Percentiles rank a stretch among this genome's conserved stretches.
phyloP scores from a whole-genome alignment of 2,113 vertebrate species.

The human region DNA sequence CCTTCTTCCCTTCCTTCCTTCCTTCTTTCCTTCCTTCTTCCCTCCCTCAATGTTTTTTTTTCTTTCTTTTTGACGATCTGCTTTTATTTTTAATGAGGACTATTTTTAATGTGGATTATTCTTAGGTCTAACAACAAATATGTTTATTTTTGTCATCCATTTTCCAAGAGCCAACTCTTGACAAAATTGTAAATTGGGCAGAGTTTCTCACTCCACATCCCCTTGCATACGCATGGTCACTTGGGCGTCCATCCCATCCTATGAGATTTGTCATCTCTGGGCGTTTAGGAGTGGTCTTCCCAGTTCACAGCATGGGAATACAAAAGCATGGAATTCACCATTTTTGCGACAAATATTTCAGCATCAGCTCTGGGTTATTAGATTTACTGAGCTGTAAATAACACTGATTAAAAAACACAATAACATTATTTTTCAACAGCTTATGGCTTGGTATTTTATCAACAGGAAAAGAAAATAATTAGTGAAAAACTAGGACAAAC shows the following conservation, averaged over 20 bases:
- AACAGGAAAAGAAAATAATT: slow-evolving; percentile 62
- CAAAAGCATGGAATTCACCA: background rate
- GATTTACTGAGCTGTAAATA: slow-evolving; percentile 55
- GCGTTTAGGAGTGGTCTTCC: fast-evolving
- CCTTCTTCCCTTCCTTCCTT: background rate
- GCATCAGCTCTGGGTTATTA: background rate
- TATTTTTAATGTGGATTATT: background rate
- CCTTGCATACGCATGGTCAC: fast-evolving
- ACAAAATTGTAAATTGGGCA: background rate
- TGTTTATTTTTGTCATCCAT: background rate
- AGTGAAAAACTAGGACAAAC: slow-evolving; percentile 38
- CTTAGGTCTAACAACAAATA: background rate
- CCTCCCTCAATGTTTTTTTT: no score
- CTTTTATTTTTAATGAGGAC: background rate
- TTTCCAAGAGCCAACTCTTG: background rate
- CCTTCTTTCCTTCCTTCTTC: fast-evolving
- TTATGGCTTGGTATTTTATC: slow-evolving; percentile 37
- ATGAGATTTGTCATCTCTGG: background rate
- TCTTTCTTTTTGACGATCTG: no score
- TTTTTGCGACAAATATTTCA: slow-evolving; percentile 13
- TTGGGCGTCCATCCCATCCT: no score
- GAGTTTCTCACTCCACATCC: background rate
- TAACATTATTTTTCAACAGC: background rate
- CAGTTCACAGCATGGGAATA: background rate
- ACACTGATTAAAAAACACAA: slow-evolving; percentile 51